A percentile compares a stretch with the other conserved stretches of the same genome.
Conservation (phyloP, 2,797 vertebrate species). For the Philypnodon macrostomus region DNA sequence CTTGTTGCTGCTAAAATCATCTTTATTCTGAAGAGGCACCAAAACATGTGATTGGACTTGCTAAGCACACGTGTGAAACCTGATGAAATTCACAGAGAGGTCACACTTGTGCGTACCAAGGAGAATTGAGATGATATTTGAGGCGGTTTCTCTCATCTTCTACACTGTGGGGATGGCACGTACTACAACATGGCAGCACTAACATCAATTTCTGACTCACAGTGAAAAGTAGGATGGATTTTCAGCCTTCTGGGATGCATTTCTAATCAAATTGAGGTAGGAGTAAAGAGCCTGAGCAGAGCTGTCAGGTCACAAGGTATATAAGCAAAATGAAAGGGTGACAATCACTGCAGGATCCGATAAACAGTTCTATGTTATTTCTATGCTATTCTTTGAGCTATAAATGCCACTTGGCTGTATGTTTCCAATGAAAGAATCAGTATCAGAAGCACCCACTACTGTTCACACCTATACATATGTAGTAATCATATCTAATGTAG, state of each 20-base stretch:
- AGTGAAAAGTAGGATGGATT: slow-evolving; percentile 61
- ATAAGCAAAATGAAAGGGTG: slow-evolving; percentile 52
- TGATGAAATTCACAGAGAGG: slow-evolving; percentile 50
- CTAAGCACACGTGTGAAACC: slow-evolving; percentile 41
- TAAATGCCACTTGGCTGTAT: slow-evolving; percentile 20
- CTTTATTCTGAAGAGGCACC: slow-evolving; percentile 21
- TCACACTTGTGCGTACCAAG: slow-evolving; percentile 45
- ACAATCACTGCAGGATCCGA: slow-evolving; percentile 40
- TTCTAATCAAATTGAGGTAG: slow-evolving; percentile 54
- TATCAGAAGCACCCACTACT: slow-evolving; percentile 7
- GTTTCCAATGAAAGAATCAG: slow-evolving; percentile 11
- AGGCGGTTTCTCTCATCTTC: slow-evolving; percentile 54
- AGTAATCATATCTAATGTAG: no score
- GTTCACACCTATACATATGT: no score
- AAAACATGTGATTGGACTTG: slow-evolving; percentile 40
- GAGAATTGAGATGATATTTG: slow-evolving; percentile 60
- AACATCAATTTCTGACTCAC: slow-evolving; percentile 69
- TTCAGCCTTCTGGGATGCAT: slow-evolving; percentile 58
- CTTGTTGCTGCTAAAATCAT: slow-evolving; percentile 25
- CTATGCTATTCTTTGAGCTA: slow-evolving; percentile 20
- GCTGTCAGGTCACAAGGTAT: slow-evolving; percentile 25
- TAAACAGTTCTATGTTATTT: slow-evolving; percentile 26
- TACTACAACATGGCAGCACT: slow-evolving; percentile 61
- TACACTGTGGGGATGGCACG: slow-evolving; percentile 53
- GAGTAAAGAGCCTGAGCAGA: slow-evolving; percentile 41